phyloP scores from a whole-genome alignment of 2,888 invertebrate genomes.

The Hydropsyche betteni region DNA sequence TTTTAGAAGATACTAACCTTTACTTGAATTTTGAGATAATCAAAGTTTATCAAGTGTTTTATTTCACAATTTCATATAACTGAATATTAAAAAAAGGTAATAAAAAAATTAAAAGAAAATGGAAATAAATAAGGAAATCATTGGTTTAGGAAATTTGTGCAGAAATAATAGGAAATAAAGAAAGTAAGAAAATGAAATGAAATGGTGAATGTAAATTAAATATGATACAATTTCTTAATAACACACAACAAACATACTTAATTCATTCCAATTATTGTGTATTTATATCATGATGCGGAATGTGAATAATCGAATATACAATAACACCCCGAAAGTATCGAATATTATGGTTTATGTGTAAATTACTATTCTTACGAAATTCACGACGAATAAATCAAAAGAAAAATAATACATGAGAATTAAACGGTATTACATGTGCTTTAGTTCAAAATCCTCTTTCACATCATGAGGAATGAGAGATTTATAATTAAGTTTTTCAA shows the following conservation, averaged over 20 bases:
- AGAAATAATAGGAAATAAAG: background rate
- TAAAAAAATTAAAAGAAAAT: constrained; percentile 53
- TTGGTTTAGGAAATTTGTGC: background rate
- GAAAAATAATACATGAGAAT: no score
- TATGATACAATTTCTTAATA: constrained; percentile 24
- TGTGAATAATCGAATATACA: background rate
- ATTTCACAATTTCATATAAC: constrained; percentile 50
- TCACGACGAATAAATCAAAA: no score
- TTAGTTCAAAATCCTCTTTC: no score
- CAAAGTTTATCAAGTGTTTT: constrained; percentile 54
- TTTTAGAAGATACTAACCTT: constrained; percentile 54
- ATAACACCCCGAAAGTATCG: no score
- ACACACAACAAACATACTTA: constrained; percentile 33
- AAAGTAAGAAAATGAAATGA: constrained; percentile 34
- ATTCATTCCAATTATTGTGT: constrained; percentile 1
- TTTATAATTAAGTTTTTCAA: no score
- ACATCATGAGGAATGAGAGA: no score
- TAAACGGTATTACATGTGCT: no score
- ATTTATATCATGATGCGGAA: background rate
- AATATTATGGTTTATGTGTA: no score
- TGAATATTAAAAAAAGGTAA: constrained; percentile 37
- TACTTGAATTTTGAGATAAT: constrained; percentile 34
- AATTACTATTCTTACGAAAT: no score
- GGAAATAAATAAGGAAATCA: background rate
- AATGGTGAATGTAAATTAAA: constrained; percentile 14